phyloP scores from a whole-genome alignment of 1,140 invertebrate species.

The Hycleus phaleratus region DNA sequence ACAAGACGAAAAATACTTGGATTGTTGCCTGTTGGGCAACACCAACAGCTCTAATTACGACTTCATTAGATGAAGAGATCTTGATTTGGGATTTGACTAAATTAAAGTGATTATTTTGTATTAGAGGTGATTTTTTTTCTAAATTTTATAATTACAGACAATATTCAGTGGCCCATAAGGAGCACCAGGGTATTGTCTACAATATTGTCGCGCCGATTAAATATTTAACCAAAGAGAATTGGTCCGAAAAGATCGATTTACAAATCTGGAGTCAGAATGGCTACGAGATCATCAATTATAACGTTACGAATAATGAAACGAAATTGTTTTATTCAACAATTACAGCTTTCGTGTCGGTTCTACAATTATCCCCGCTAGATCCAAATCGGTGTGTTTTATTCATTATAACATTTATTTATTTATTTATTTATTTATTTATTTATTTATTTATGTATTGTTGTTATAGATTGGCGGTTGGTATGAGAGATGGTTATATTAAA shows the following conservation, averaged over 20 bases:
- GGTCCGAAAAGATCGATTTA: constrained; percentile 22
- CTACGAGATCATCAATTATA: background rate
- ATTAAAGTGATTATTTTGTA: constrained; percentile 19
- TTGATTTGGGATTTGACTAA: constrained; percentile 44
- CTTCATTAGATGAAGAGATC: constrained; percentile 47
- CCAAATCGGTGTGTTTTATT: constrained; percentile 47
- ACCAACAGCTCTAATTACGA: constrained; percentile 43
- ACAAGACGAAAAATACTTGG: constrained; percentile 40
- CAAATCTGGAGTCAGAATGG: constrained; percentile 58
- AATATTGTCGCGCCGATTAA: constrained; percentile 26
- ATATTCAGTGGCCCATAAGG: constrained; percentile 42
- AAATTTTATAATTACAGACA: constrained; percentile 1
- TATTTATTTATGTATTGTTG: constrained; percentile 14
- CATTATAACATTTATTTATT: constrained; percentile 1
- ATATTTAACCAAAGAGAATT: constrained; percentile 19
- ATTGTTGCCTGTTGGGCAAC: constrained; percentile 49
- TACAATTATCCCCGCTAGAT: constrained; percentile 61
- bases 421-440: constrained; percentile 3
- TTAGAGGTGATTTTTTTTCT: background rate
- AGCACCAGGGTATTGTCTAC: constrained; percentile 35
- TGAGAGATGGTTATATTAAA: constrained; percentile 61
- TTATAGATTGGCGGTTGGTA: constrained; percentile 57
- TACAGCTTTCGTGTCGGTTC: constrained; percentile 56
- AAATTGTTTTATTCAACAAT: constrained; percentile 50
- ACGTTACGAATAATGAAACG: constrained; percentile 21